Base-by-base conservation (phyloP, 2,113 vertebrate species). In the Himantopus leucocephalus region DNA sequence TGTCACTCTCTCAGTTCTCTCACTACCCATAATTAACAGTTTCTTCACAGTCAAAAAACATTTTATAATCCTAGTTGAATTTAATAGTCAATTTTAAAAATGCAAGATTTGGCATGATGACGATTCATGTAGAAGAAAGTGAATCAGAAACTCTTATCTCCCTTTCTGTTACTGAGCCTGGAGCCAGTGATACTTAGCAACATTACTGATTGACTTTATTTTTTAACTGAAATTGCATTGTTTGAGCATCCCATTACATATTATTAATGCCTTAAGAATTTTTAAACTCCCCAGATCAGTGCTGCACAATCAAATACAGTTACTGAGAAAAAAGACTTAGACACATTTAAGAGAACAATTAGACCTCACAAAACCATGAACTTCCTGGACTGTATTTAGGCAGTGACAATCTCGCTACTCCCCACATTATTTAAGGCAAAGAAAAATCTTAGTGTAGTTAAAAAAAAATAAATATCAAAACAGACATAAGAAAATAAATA, bases 21-120 rank as follows among this genome's bases (percentile, higher is more conserved):
- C 39, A 66, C 68, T 78, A 75, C 30, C 56, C 45, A 12, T 89
- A 92, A 93, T 89, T 91, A 95, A 73, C 60, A 83, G 43, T 75
- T 94, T 85, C 77, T 85, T 64, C 89, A 70, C 68, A 91, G 72
- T 92, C 79, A 79, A 94, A 89, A 92, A 86, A 6, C 47, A 63
- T 63, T 91, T 90, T 73, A 84, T 75, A 94, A 75, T 84, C 43
- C 58, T 18, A 74, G 62, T 5, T 87, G 63, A 80, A 90, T 91
- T 81, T 81, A 91, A 89, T 47, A 91, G 48, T 62, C 64, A 84
- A 35, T 80, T 85, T 80, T 74, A 9, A 84, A 96, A 95, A 89
- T 63, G 37, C 52, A 76, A 67, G 47, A 60, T 45, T 85, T 83
- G 43, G 47, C 50, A 78, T 5, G 26, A 63, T 59, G 59, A 68